Evolutionary conservation across 1,140 invertebrate species (phyloP).

Genomic region (Olivierus martensii): DNA sequence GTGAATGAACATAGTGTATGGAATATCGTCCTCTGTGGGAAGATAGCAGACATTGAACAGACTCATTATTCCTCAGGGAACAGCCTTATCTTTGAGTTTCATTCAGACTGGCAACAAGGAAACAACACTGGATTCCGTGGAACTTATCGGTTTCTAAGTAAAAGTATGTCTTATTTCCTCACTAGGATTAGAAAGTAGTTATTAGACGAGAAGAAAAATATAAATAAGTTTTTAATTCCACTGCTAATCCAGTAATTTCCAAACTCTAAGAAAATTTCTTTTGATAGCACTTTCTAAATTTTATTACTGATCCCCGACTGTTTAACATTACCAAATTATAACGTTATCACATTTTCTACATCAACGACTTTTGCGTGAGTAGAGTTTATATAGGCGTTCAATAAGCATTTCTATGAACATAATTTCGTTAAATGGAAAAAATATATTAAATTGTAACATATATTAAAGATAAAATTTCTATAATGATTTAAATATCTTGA

Average conservation of each 20-base stretch:
- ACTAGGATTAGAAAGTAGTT: background rate
- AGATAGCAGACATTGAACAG: slow-evolving; percentile 50
- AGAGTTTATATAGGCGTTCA: no score
- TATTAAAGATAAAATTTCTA: no score
- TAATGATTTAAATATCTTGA: no score
- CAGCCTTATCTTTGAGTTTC: slow-evolving; percentile 66
- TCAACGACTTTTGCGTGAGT: no score
- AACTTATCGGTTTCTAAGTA: slow-evolving; percentile 64
- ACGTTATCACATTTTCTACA: no score
- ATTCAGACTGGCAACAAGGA: slow-evolving; percentile 40
- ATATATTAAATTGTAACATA: no score
- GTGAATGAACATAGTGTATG: slow-evolving; percentile 66
- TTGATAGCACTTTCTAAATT: slow-evolving; percentile 2
- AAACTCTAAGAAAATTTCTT: slow-evolving; percentile 5
- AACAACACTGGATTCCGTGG: slow-evolving; percentile 62
- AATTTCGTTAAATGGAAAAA: no score
- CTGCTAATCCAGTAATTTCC: background rate
- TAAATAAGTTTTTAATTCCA: background rate
- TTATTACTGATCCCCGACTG: no score
- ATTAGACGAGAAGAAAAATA: background rate
- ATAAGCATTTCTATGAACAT: no score
- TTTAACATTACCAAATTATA: no score
- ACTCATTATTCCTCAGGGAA: slow-evolving; percentile 65
- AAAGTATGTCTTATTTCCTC: slow-evolving; percentile 18
- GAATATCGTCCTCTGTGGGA: slow-evolving; percentile 55